Conservation (phyloP, 2,113 vertebrate genomes). For the Terrapene triunguis region DNA sequence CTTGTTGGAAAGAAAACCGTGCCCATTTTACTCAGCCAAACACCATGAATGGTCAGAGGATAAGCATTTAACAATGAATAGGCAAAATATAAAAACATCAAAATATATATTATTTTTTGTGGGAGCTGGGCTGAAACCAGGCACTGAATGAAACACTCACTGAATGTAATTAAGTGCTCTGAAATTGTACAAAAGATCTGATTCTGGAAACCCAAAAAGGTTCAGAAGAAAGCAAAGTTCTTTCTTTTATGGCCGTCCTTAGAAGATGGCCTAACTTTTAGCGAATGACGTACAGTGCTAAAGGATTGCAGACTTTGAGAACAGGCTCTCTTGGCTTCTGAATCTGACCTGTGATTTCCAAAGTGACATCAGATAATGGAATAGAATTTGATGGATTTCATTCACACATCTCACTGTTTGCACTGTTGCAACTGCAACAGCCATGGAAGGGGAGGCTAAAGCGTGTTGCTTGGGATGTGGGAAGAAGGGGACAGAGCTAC, state of each 20-base stretch:
- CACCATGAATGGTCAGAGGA: background rate
- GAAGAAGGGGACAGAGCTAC: rapidly evolving
- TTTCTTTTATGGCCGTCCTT: rapidly evolving
- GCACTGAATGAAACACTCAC: background rate
- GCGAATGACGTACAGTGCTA: background rate
- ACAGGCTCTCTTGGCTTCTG: background rate
- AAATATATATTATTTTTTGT: background rate
- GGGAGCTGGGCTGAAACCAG: background rate
- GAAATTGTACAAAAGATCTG: background rate
- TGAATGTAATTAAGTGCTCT: background rate
- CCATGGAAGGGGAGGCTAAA: background rate
- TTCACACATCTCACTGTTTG: background rate
- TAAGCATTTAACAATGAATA: background rate
- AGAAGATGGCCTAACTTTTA: background rate
- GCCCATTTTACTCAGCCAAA: background rate
- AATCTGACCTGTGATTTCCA: background rate
- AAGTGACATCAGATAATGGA: background rate
- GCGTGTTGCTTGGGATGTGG: rapidly evolving
- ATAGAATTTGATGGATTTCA: rapidly evolving
- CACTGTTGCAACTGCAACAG: rapidly evolving
- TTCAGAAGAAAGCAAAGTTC: background rate
- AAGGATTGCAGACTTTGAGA: background rate
- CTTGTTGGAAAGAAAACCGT: background rate
- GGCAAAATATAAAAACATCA: background rate
- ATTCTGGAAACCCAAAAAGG: background rate